phyloP scores from a whole-genome alignment of 64 coral and sea anemone genomes.

The Montipora sp. region DNA sequence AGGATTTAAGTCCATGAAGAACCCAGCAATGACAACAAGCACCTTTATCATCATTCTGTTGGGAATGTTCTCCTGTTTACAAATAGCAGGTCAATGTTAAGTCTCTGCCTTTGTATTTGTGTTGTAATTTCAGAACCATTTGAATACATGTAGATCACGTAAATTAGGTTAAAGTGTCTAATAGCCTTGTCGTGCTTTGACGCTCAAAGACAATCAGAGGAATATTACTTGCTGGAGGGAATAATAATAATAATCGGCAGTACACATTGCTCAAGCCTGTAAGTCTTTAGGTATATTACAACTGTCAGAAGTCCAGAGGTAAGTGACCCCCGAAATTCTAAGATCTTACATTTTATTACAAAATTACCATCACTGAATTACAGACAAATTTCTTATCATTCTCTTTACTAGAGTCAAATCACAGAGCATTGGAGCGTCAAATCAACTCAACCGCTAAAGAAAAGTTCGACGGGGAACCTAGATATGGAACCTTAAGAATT shows the following conservation, averaged over 20 bases:
- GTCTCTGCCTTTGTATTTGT: background rate
- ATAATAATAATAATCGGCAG: no score
- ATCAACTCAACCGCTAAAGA: background rate
- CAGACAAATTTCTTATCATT: background rate
- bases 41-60: background rate
- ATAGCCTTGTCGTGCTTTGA: no score
- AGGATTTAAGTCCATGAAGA: background rate
- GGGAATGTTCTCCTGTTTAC: background rate
- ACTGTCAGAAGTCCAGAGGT: no score
- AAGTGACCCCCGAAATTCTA: no score
- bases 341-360: background rate
- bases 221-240: no score
- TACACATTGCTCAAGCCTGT: no score
- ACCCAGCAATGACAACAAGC: background rate
- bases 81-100: conserved; percentile 17
- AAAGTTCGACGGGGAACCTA: background rate
- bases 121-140: no score
- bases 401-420: background rate
- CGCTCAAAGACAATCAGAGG: no score
- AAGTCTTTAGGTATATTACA: no score
- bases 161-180: no score
- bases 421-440: background rate
- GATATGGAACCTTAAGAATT: background rate
- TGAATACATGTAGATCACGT: no score
- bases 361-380: background rate